Conservation (phyloP, 2,113 vertebrate genomes). For the Phyllostomus discolor region DNA sequence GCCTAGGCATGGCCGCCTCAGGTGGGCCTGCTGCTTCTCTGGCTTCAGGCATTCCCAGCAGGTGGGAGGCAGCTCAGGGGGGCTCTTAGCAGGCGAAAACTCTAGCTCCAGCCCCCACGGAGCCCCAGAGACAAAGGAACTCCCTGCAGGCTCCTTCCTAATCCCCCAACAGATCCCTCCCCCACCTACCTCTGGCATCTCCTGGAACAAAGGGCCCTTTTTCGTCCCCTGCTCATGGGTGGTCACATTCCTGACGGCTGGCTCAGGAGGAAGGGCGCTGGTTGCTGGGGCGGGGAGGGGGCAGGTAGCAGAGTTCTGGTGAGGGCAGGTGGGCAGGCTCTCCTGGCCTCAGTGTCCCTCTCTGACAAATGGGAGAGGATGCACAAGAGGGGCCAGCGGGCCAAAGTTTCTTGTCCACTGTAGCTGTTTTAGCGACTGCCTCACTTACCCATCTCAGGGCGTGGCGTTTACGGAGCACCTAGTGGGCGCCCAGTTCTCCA, state of each 20-base stretch:
- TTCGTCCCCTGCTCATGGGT: not conserved
- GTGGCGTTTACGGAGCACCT: not conserved
- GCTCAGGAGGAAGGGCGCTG: not conserved
- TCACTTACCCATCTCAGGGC: too few relatives aligned
- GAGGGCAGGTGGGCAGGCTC: not conserved
- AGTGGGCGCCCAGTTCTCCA: not conserved
- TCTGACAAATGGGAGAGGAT: not conserved
- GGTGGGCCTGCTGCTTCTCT: not conserved
- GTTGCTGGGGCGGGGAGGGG: not conserved
- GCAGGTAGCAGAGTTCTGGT: not conserved
- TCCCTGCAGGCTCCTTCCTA: slow-evolving; percentile 45
- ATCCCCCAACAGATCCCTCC: slow-evolving; percentile 18
- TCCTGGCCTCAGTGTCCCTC: not conserved
- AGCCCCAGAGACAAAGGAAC: slow-evolving; percentile 55
- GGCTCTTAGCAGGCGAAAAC: slow-evolving; percentile 48
- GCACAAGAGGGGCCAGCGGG: not conserved
- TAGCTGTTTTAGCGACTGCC: accelerated
- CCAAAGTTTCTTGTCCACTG: accelerated
- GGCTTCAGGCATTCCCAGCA: slow-evolving; percentile 42
- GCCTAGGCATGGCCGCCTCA: not conserved
- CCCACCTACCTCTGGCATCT: slow-evolving; percentile 10
- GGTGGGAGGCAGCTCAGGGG: slow-evolving; percentile 25
- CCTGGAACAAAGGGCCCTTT: slow-evolving; percentile 45
- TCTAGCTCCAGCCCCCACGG: not conserved
- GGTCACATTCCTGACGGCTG: slow-evolving; percentile 45